Evolutionary conservation across 2,888 invertebrate species (phyloP), one percentile per base, ranked within the genome.

Genomic region (Xestia sexstrigata): DNA sequence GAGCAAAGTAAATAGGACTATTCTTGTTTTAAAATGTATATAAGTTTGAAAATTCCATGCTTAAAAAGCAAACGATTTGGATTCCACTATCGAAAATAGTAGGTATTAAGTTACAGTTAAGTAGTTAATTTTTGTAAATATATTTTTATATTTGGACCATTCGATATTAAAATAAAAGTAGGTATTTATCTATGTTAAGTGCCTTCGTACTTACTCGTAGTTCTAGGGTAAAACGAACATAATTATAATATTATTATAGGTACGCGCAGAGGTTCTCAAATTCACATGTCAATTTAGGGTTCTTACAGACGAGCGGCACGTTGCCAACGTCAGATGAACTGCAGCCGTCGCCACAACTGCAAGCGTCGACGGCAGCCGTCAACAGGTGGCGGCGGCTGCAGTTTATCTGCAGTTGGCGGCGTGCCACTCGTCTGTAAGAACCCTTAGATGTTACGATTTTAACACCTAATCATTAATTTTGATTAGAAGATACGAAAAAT

Each of bases 1-100:
- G 20, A 65, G 8, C 8, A 47, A 69, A 69, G 26, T 15, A 8
- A 39, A 17, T 30, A 47, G 1, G n/a, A 78, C 6, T 26, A 70
- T 47, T 52, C 3, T 62, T 63, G 15, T 63, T 62, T 45, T 13
- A 42, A 58, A 78, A 63, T n/a, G n/a, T 65, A 47, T 15, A 30
- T 81, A 70, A 15, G 26, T 79, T 49, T 39, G 45, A 52, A 77
- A 60, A 20, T 47, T 71, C 3, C 42, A 52, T 74, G 82, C 81
- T 78, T 82, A 23, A 52, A 66, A 85, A 78, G 79, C 73, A 77
- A 63, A 76, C 70, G 84, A 89, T 87, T 91, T 91, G 88, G 74
- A 92, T 93, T 92, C 92, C 92, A 92, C 90, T 93, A 92, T 93
- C 93, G 93, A 93, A 91, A 86, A 79, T 79, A 74, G 67, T n/a